Evolutionary conservation across 2,888 invertebrate genomes (phyloP).

Genomic region (Criorhina ranunculi): DNA sequence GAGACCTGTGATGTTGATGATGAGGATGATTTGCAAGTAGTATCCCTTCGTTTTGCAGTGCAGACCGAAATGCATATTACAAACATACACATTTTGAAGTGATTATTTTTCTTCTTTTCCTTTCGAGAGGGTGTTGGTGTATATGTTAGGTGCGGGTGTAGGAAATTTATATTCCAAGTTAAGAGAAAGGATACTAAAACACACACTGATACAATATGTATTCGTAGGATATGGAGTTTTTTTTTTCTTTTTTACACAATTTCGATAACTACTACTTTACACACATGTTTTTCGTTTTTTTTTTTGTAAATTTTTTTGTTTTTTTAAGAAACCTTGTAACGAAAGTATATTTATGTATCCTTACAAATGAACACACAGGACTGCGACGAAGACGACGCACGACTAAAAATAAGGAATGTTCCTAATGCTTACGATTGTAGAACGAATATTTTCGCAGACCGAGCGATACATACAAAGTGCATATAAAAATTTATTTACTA

Average conservation of each 20-base stretch:
- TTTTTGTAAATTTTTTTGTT: slow-evolving; percentile 6
- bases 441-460: slow-evolving; percentile 16
- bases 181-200: slow-evolving; percentile 36
- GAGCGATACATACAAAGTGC: slow-evolving; percentile 40
- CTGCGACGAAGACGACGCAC: not conserved
- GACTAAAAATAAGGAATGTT: not conserved
- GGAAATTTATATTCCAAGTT: slow-evolving; percentile 46
- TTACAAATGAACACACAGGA: slow-evolving; percentile 2
- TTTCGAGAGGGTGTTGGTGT: slow-evolving; percentile 42
- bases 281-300: not conserved
- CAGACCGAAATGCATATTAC: slow-evolving; percentile 79
- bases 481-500: slow-evolving; percentile 11
- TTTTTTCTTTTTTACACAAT: slow-evolving; percentile 10
- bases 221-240: slow-evolving; percentile 33
- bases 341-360: not conserved
- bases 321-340: slow-evolving; percentile 1
- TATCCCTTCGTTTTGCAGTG: slow-evolving; percentile 79
- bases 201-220: slow-evolving; percentile 19
- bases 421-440: too few relatives aligned
- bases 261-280: not conserved
- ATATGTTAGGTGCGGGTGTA: slow-evolving; percentile 28
- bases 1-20: slow-evolving; percentile 73
- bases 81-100: slow-evolving; percentile 79
- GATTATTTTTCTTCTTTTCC: slow-evolving; percentile 41
- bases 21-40: slow-evolving; percentile 77